These are phyloP conservation scores for Eolophus roseicapilla DNA, from an alignment of 2,113 vertebrate genomes.

Conservation along the genomic window DNA sequence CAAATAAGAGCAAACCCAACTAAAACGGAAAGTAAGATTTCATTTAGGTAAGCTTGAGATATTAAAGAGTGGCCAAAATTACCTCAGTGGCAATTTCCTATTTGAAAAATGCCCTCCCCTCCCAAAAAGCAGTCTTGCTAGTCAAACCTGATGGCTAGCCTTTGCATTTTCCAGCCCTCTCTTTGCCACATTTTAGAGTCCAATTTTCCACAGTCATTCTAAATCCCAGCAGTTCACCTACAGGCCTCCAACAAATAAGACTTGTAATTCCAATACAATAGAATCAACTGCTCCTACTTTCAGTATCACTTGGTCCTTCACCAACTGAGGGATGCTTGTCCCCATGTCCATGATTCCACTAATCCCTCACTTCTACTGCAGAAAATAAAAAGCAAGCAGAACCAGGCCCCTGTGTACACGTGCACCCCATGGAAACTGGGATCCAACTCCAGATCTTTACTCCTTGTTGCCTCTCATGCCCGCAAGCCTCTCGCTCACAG, in stretches of 20 bases:
- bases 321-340: neutral
- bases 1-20: neutral
- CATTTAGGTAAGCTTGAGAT: neutral
- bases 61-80: neutral
- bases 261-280: neutral
- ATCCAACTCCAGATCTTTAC: neutral
- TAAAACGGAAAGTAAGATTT: neutral
- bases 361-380: neutral
- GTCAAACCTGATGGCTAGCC: neutral
- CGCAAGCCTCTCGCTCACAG: neutral
- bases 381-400: neutral
- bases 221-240: neutral
- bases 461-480: neutral
- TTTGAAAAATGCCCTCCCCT: neutral
- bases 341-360: neutral
- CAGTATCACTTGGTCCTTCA: neutral
- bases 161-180: neutral
- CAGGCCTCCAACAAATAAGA: neutral
- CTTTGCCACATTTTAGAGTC: neutral
- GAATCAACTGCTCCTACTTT: neutral
- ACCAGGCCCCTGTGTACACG: rapidly evolving
- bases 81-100: neutral
- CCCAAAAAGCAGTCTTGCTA: neutral
- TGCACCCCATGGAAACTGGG: neutral
- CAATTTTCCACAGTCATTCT: neutral